Evolutionary conservation across 2,888 invertebrate genomes (phyloP).

Genomic region (Rhodophaea formosa): DNA sequence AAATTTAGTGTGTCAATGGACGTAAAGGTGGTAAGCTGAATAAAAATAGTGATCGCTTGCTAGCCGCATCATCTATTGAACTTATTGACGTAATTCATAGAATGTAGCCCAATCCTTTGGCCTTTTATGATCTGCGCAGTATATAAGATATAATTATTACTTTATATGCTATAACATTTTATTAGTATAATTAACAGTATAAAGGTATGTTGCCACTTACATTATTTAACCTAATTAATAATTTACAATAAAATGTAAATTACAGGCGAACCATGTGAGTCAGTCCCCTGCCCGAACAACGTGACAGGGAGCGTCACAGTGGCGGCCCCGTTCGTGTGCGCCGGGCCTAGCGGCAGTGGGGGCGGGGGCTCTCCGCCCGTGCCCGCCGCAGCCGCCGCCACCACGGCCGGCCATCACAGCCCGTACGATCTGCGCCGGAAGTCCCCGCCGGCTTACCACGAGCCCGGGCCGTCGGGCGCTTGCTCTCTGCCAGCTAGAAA

Average conservation of each 20-base stretch:
- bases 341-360: constrained; percentile 78
- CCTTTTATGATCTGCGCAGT: too few species aligned
- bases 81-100: too few species aligned
- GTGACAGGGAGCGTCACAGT: constrained; percentile 75
- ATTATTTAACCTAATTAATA: not conserved
- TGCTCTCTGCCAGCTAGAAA: constrained; percentile 92
- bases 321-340: constrained; percentile 74
- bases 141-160: too few species aligned
- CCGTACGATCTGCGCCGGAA: constrained; percentile 95
- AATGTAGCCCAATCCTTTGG: too few species aligned
- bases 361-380: constrained; percentile 75
- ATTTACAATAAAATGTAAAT: constrained; percentile 27
- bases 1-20: too few species aligned
- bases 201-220: too few species aligned
- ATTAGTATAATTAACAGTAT: too few species aligned
- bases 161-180: too few species aligned
- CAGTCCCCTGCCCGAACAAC: constrained; percentile 86
- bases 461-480: constrained; percentile 83
- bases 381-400: constrained; percentile 83
- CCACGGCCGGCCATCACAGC: constrained; percentile 89
- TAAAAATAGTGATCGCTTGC: too few species aligned
- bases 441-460: constrained; percentile 87
- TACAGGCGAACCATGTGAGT: constrained; percentile 90
- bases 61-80: too few species aligned
- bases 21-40: too few species aligned